Percentiles rank a stretch among this genome's conserved stretches.
Conservation (phyloP, 2,113 vertebrate species). For the Ellobius talpinus region DNA sequence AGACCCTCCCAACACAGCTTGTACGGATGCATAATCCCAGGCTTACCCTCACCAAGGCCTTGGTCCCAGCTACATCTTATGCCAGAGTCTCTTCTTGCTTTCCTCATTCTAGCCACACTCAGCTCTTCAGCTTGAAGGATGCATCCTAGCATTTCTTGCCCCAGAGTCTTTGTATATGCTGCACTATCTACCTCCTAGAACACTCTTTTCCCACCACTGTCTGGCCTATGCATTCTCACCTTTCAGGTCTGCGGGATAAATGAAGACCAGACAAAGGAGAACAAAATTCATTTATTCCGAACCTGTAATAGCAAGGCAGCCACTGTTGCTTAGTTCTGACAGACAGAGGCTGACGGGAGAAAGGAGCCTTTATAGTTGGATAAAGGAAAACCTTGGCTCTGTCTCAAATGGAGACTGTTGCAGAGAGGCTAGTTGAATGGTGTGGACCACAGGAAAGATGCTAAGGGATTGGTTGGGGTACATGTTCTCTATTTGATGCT, state of each 20-base stretch:
- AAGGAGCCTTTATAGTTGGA: neutral
- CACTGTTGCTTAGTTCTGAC: neutral
- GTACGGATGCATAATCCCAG: neutral
- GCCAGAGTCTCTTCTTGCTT: neutral
- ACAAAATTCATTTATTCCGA: neutral
- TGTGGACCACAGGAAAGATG: neutral
- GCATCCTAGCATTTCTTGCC: neutral
- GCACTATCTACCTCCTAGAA: conserved; percentile 24
- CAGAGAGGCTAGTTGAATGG: neutral
- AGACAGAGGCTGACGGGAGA: neutral
- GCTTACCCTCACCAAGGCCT: too few relatives aligned
- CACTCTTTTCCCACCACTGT: neutral
- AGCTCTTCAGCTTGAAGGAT: neutral
- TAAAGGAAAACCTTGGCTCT: neutral
- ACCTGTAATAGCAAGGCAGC: neutral
- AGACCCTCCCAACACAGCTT: neutral
- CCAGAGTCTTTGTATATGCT: neutral
- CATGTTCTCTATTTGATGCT: conserved; percentile 7
- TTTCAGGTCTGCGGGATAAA: conserved; percentile 6
- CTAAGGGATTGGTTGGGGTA: neutral
- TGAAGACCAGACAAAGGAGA: conserved; percentile 15
- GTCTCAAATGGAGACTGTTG: neutral
- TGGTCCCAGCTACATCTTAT: neutral
- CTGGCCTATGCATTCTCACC: neutral
- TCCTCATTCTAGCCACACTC: neutral